phyloP scores from a whole-genome alignment of 2,888 invertebrate genomes.

The Tenthredo distinguenda region DNA sequence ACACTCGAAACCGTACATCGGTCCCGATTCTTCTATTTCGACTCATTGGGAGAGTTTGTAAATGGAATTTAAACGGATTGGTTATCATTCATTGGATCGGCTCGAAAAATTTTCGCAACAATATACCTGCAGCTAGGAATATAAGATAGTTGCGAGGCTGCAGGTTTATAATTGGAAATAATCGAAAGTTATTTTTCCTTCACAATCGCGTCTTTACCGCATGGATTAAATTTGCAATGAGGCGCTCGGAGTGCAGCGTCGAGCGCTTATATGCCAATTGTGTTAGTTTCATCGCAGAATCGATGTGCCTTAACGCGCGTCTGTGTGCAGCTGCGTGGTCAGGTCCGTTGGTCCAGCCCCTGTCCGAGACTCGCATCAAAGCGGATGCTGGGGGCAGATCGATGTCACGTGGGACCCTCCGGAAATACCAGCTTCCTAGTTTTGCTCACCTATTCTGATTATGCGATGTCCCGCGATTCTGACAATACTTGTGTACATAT shows the following conservation, averaged over 20 bases:
- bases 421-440: conserved; percentile 77
- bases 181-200: not conserved
- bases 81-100: not conserved
- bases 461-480: conserved; percentile 28
- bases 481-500: conserved; percentile 10
- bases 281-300: conserved; percentile 27
- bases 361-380: conserved; percentile 57
- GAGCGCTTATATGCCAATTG: conserved; percentile 18
- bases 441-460: conserved; percentile 74
- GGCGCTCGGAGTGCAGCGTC: conserved; percentile 27
- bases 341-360: conserved; percentile 49
- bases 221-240: conserved; percentile 21
- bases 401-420: conserved; percentile 77
- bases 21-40: no score
- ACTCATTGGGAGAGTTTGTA: not conserved
- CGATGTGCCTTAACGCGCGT: conserved; percentile 36
- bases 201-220: not conserved
- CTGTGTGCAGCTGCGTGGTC: conserved; percentile 20
- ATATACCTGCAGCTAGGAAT: not conserved
- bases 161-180: not conserved
- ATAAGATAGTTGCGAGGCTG: not conserved
- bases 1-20: not conserved
- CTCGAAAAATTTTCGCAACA: no score
- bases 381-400: conserved; percentile 76
- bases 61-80: not conserved